Evolutionary conservation across 2,888 invertebrate genomes (phyloP).

Genomic region (Hirtodrosophila confusa): DNA sequence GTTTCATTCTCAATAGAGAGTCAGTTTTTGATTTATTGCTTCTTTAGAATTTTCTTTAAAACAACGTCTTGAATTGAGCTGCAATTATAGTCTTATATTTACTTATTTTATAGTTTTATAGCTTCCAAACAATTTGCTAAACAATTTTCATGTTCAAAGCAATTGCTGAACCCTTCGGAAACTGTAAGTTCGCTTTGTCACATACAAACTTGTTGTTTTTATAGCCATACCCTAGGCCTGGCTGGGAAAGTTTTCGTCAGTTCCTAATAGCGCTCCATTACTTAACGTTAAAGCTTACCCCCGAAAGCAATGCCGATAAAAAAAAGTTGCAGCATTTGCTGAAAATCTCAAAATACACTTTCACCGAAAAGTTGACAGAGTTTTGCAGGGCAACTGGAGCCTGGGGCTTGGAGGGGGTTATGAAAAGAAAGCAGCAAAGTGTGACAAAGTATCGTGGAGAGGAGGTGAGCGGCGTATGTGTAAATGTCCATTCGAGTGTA

Average conservation of each 20-base stretch:
- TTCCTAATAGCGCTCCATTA: conserved; percentile 66
- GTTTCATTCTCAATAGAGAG: too few species aligned
- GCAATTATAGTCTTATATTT: conserved; percentile 11
- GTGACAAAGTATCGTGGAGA: conserved; percentile 63
- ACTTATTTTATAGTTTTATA: conserved; percentile 23
- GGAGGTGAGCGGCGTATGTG: conserved; percentile 36
- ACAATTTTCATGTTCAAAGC: conserved; percentile 13
- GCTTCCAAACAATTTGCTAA: conserved; percentile 16
- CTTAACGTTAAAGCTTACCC: conserved; percentile 67
- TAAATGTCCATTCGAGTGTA: conserved; percentile 78
- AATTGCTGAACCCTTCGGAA: conserved; percentile 26
- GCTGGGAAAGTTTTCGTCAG: conserved; percentile 37
- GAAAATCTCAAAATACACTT: conserved; percentile 58
- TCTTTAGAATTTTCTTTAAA: not conserved
- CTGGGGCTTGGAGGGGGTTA: conserved; percentile 10
- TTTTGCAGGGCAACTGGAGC: conserved; percentile 24
- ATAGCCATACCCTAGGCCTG: conserved; percentile 31
- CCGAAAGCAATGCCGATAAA: conserved; percentile 43
- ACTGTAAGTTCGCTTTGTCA: conserved; percentile 5
- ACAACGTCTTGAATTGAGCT: not conserved
- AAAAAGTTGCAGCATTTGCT: conserved; percentile 62
- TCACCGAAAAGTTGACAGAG: conserved; percentile 69
- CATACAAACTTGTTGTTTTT: conserved; percentile 31
- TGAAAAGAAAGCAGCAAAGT: conserved; percentile 57
- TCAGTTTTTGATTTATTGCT: not conserved